Conservation (phyloP, 1,140 invertebrate genomes). For the Ceratosolen solmsi region DNA sequence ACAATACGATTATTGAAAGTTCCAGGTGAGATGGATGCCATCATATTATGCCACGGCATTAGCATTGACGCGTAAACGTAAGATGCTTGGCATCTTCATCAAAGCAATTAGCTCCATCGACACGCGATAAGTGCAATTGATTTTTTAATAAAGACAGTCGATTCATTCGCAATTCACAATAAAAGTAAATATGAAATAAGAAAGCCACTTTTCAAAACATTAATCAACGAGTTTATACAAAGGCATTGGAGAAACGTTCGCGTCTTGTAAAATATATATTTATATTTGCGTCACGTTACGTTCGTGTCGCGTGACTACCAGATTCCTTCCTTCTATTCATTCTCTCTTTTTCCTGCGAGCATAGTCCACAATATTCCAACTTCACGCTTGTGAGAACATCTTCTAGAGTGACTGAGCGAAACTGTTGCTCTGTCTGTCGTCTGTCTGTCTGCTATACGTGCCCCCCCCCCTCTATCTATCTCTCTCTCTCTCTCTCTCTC, state of each 20-base stretch:
- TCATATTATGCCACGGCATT: no score
- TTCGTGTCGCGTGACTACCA: slow-evolving; percentile 28
- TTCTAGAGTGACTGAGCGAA: not conserved
- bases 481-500: no score
- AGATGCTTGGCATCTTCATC: not conserved
- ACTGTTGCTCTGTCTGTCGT: no score
- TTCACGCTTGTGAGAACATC: not conserved
- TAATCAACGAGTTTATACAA: slow-evolving; percentile 7
- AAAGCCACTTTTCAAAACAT: not conserved
- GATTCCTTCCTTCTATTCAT: slow-evolving; percentile 12
- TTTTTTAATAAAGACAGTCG: not conserved
- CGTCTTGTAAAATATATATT: slow-evolving; percentile 15
- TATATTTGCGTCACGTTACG: slow-evolving; percentile 16
- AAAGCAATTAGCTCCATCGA: not conserved
- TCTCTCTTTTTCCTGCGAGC: not conserved
- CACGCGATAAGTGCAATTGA: not conserved
- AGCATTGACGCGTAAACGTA: not conserved
- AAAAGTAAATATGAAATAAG: not conserved
- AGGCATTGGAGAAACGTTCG: not conserved
- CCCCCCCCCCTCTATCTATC: no score
- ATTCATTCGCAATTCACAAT: not conserved
- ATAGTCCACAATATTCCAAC: slow-evolving; percentile 5
- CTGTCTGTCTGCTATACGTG: no score
- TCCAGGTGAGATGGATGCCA: no score
- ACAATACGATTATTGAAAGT: no score